phyloP scores from a whole-genome alignment of 2,797 vertebrate species.

The Sebastes itinus region DNA sequence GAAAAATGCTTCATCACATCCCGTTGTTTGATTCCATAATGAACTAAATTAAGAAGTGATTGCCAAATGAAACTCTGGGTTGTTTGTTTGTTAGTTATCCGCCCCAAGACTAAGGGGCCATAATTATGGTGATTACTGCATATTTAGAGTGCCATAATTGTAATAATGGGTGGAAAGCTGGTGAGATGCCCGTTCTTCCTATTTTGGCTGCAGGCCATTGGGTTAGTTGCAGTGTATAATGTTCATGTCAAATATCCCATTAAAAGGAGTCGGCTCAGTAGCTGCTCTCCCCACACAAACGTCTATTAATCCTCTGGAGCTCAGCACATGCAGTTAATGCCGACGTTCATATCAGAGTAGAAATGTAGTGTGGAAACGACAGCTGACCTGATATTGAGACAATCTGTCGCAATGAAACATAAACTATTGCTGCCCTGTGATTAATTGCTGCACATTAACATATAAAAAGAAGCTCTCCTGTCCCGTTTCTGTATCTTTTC shows the following conservation, averaged over 20 bases:
- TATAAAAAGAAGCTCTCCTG: background rate
- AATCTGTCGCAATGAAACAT: background rate
- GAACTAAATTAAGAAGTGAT: constrained; percentile 42
- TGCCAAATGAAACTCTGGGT: constrained; percentile 37
- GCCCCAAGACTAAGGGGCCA: constrained; percentile 16
- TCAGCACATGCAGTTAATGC: background rate
- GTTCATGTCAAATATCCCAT: background rate
- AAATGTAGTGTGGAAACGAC: background rate
- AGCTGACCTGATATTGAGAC: background rate
- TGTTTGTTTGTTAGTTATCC: constrained; percentile 55
- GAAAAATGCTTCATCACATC: constrained; percentile 23
- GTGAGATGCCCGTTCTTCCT: constrained; percentile 15
- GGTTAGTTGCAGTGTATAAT: constrained; percentile 2
- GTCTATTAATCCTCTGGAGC: background rate
- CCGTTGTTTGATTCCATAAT: constrained; percentile 49
- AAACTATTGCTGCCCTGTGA: background rate
- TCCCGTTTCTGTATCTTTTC: background rate
- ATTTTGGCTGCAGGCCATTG: constrained; percentile 17
- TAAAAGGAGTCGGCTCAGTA: constrained; percentile 1
- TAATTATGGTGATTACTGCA: constrained; percentile 61
- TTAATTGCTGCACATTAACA: background rate
- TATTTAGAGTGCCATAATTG: constrained; percentile 58
- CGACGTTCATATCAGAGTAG: background rate
- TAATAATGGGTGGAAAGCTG: constrained; percentile 51
- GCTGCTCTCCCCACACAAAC: background rate